Conservation (phyloP, 2,888 invertebrate genomes). For the Cephalotes varians region DNA sequence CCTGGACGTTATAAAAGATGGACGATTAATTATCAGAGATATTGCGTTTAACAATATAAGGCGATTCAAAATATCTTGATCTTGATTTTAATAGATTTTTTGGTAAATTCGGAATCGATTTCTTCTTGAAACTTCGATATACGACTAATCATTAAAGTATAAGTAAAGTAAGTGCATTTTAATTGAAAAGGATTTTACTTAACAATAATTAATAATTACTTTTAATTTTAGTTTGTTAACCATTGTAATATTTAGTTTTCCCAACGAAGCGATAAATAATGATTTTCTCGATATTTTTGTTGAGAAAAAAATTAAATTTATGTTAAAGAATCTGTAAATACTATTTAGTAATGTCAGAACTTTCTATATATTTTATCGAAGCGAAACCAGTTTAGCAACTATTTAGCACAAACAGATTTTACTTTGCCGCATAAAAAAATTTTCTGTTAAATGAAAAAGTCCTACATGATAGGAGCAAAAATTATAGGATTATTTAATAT, state of each 20-base stretch:
- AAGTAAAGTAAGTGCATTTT: too few species aligned
- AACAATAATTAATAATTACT: too few species aligned
- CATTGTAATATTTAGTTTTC: too few species aligned
- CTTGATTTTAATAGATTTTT: slow-evolving; percentile 11
- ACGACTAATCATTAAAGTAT: too few species aligned
- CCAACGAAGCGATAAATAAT: not conserved
- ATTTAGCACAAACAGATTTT: not conserved
- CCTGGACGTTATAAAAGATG: slow-evolving; percentile 24
- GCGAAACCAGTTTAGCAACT: not conserved
- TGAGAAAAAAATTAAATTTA: not conserved
- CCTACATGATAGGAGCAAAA: too few species aligned
- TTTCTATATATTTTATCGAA: not conserved
- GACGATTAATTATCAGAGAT: slow-evolving; percentile 39
- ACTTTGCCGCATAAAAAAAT: not conserved
- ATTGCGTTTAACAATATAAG: slow-evolving; percentile 26
- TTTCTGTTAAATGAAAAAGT: not conserved
- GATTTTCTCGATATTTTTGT: not conserved
- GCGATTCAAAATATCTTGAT: not conserved
- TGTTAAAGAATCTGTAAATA: not conserved
- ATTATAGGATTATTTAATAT: too few species aligned
- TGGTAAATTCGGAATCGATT: not conserved
- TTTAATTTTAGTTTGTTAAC: too few species aligned
- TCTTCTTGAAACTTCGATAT: not conserved
- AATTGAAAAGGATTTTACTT: too few species aligned
- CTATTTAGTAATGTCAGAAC: not conserved